phyloP scores from a whole-genome alignment of 2,888 invertebrate species.

The Hipparchia semele region DNA sequence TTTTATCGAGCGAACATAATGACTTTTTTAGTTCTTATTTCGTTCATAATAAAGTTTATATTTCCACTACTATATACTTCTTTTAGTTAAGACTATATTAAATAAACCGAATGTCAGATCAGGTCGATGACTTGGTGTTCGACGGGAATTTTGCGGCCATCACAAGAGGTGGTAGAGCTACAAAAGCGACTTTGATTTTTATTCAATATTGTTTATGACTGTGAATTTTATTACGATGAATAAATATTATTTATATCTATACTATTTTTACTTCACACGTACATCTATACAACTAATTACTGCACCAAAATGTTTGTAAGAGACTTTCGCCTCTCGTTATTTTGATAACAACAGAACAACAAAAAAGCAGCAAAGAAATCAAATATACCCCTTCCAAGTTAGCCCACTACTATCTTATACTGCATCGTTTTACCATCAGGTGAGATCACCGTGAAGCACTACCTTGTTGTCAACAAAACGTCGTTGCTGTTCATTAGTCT shows the following conservation, averaged over 20 bases:
- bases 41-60: conserved; percentile 17
- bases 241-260: neutral
- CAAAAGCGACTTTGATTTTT: conserved; percentile 18
- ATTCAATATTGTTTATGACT: neutral
- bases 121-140: conserved; percentile 48
- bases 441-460: no score
- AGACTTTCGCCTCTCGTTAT: neutral
- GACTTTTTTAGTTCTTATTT: conserved; percentile 23
- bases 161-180: conserved; percentile 26
- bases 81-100: conserved; percentile 31
- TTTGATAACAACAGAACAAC: no score
- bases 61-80: conserved; percentile 1
- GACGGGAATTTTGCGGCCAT: conserved; percentile 49
- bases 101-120: conserved; percentile 33
- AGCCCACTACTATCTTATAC: no score
- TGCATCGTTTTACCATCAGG: no score
- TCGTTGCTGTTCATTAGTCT: no score
- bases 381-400: no score
- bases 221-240: conserved; percentile 1
- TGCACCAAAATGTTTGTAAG: neutral
- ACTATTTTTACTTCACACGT: neutral
- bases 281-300: neutral
- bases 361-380: no score
- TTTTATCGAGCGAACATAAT: conserved; percentile 59
- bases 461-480: no score